phyloP scores from a whole-genome alignment of 2,888 invertebrate genomes.

The Doris montereyensis region DNA sequence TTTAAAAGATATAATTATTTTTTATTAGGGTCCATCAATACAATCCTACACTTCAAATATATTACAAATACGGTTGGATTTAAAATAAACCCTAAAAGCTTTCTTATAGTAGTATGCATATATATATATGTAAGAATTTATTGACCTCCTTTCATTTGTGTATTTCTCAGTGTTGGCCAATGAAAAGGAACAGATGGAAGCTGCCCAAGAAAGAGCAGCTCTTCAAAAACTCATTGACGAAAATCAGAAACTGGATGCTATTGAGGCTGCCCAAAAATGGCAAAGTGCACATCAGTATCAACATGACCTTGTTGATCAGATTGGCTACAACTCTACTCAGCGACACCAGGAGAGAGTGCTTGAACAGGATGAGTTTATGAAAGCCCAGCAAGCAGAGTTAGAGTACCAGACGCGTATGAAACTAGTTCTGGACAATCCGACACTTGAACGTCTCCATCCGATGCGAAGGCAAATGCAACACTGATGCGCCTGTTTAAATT shows the following conservation, averaged over 20 bases:
- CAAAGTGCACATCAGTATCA: slow-evolving; percentile 59
- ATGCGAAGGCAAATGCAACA: slow-evolving; percentile 58
- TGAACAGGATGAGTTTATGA: slow-evolving; percentile 57
- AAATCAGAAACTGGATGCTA: slow-evolving; percentile 63
- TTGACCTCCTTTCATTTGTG: too few relatives aligned
- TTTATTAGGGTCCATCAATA: too few relatives aligned
- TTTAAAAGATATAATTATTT: too few relatives aligned
- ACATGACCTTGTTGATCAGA: slow-evolving; percentile 67
- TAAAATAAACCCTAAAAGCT: not conserved
- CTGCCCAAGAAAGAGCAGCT: slow-evolving; percentile 59
- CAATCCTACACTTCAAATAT: too few relatives aligned
- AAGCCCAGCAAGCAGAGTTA: slow-evolving; percentile 66
- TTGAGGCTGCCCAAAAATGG: slow-evolving; percentile 53
- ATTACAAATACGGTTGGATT: not conserved
- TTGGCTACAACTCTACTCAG: slow-evolving; percentile 62
- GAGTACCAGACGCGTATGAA: slow-evolving; percentile 67
- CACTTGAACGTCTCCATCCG: slow-evolving; percentile 67
- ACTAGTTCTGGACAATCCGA: slow-evolving; percentile 61
- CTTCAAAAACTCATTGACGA: slow-evolving; percentile 62
- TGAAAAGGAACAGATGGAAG: slow-evolving; percentile 56
- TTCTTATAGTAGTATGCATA: not conserved
- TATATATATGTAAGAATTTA: too few relatives aligned
- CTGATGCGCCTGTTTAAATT: too few relatives aligned
- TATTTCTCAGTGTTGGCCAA: slow-evolving; percentile 63
- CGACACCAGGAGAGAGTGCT: slow-evolving; percentile 56